Conservation (phyloP, 2,797 vertebrate species). For the Limnodromus scolopaceus region DNA sequence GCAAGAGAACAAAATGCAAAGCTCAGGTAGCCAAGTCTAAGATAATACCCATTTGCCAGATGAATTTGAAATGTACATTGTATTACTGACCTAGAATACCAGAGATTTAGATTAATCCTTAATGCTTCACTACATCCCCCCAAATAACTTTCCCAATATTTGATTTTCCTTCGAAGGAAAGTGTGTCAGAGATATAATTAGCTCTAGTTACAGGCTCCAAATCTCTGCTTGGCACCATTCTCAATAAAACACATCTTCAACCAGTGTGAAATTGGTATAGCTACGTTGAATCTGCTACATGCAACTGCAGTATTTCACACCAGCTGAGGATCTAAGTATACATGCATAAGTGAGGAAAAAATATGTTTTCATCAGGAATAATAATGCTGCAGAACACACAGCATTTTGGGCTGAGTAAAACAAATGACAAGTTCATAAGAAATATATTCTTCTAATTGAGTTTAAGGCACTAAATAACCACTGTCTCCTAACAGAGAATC, state of each 20-base stretch:
- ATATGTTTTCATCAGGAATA: slow-evolving; percentile 5
- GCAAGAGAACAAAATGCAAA: neutral
- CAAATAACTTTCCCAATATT: slow-evolving; percentile 31
- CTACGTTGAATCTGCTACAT: neutral
- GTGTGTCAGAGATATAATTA: slow-evolving; percentile 25
- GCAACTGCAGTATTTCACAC: neutral
- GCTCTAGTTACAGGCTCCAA: neutral
- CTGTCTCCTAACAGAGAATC: slow-evolving; percentile 19
- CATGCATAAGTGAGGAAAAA: neutral
- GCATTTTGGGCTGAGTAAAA: neutral
- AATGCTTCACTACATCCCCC: neutral
- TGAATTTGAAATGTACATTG: neutral
- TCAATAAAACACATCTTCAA: slow-evolving; percentile 25
- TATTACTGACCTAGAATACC: neutral
- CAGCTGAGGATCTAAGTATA: neutral
- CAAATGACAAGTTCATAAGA: neutral
- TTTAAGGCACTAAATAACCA: slow-evolving; percentile 23
- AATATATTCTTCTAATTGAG: slow-evolving; percentile 38
- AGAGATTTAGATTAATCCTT: slow-evolving; percentile 18
- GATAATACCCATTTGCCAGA: neutral
- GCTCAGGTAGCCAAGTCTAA: neutral
- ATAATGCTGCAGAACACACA: neutral
- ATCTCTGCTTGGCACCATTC: neutral
- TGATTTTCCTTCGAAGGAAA: slow-evolving; percentile 41
- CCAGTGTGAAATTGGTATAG: slow-evolving; percentile 7